Conservation (phyloP, 1,140 invertebrate genomes). For the Bathynomus jamesi region DNA sequence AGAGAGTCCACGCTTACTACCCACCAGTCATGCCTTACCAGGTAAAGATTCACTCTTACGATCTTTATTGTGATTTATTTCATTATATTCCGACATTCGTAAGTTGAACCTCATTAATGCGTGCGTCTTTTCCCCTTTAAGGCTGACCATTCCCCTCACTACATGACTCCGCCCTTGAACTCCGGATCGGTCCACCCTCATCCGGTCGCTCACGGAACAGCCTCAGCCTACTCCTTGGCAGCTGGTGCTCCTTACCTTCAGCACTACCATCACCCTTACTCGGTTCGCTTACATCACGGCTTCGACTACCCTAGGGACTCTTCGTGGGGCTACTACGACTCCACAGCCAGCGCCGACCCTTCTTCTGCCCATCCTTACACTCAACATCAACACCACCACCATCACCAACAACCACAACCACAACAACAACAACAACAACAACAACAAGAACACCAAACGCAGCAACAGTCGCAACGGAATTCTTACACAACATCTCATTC, state of each 20-base stretch:
- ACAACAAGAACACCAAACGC: slow-evolving; percentile 2
- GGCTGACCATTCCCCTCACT: too few relatives aligned
- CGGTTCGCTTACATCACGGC: background rate
- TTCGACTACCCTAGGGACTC: background rate
- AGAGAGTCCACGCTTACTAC: slow-evolving; percentile 39
- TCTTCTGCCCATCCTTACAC: background rate
- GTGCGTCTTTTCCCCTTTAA: too few relatives aligned
- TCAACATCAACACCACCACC: background rate
- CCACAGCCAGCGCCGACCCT: background rate
- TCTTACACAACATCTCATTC: background rate
- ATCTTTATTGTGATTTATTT: too few relatives aligned
- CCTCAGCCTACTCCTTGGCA: background rate
- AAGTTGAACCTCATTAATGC: too few relatives aligned
- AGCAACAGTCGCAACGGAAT: slow-evolving; percentile 6
- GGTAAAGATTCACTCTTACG: slow-evolving; percentile 25
- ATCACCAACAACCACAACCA: background rate
- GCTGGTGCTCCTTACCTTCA: background rate
- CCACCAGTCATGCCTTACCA: slow-evolving; percentile 35
- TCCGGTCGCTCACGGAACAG: background rate
- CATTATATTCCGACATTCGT: too few relatives aligned
- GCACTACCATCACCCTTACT: background rate
- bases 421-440: slow-evolving; percentile 11
- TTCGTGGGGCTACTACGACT: background rate
- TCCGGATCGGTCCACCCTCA: background rate
- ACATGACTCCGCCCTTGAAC: background rate